Evolutionary conservation across 2,888 invertebrate species (phyloP).

Genomic region (Trissolcus japonicus): DNA sequence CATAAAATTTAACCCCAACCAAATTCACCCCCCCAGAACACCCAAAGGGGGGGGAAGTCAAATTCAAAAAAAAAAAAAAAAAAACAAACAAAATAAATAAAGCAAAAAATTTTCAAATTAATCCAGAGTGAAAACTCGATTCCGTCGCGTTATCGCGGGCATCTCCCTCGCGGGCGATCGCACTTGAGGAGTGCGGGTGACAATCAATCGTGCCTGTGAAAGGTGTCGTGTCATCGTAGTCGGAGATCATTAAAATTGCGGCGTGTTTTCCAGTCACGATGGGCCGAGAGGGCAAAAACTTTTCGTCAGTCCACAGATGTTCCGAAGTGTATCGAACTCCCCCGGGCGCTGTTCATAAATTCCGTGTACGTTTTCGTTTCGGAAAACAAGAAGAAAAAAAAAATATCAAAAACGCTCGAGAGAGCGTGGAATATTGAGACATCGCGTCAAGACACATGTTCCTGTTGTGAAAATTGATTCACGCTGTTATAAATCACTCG

Average conservation of each 20-base stretch:
- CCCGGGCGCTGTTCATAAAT: constrained; percentile 16
- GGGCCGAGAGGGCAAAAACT: constrained; percentile 8
- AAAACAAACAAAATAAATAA: no score
- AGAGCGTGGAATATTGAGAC: constrained; percentile 16
- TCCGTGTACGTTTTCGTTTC: constrained; percentile 6
- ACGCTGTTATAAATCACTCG: constrained; percentile 35
- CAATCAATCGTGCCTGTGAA: neutral
- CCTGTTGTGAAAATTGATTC: constrained; percentile 38
- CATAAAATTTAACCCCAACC: no score
- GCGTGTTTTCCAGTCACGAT: constrained; percentile 7
- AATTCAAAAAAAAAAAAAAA: no score
- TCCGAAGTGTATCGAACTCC: constrained; percentile 6
- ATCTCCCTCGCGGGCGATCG: constrained; percentile 2
- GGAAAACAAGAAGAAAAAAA: no score
- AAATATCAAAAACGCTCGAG: constrained; percentile 1
- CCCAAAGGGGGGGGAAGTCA: no score
- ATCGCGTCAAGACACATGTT: constrained; percentile 31
- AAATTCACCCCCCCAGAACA: no score
- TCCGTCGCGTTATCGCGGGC: neutral
- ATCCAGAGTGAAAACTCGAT: neutral
- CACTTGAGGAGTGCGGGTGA: neutral
- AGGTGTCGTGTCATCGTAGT: neutral
- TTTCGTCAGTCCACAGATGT: constrained; percentile 9
- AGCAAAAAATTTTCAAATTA: no score
- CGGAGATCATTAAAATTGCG: constrained; percentile 3